phyloP scores from a whole-genome alignment of 2,888 invertebrate species.

The Sylvicola cinctus region DNA sequence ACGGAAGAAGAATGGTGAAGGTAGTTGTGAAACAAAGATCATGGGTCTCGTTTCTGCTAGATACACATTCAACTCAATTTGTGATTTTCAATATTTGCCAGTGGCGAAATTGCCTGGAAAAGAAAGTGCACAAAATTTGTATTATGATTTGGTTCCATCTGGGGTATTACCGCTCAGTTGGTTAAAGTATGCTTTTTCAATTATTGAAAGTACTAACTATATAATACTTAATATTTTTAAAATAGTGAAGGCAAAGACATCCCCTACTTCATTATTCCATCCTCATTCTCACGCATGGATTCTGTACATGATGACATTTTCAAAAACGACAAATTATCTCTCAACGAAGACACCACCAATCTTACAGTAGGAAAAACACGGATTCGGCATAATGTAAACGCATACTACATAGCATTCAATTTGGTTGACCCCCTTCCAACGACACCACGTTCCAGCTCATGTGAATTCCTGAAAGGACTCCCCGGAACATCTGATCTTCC shows the following conservation, averaged over 20 bases:
- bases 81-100: slow-evolving; percentile 86
- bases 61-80: slow-evolving; percentile 40
- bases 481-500: too few species aligned
- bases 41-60: slow-evolving; percentile 29
- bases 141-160: slow-evolving; percentile 40
- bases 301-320: slow-evolving; percentile 28
- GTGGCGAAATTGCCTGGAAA: slow-evolving; percentile 28
- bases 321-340: slow-evolving; percentile 17
- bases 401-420: slow-evolving; percentile 40
- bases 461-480: slow-evolving; percentile 31
- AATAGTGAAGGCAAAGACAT: slow-evolving; percentile 10
- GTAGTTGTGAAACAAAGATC: slow-evolving; percentile 25
- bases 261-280: slow-evolving; percentile 53
- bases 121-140: slow-evolving; percentile 33
- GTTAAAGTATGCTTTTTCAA: slow-evolving; percentile 29
- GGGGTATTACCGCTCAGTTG: slow-evolving; percentile 31
- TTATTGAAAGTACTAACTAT: too few species aligned
- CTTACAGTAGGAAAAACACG: slow-evolving; percentile 29
- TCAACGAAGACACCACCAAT: slow-evolving; percentile 19
- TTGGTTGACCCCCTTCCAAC: slow-evolving; percentile 38
- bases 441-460: slow-evolving; percentile 34
- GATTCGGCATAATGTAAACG: slow-evolving; percentile 32
- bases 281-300: slow-evolving; percentile 59
- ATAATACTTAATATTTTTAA: too few species aligned
- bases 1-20: slow-evolving; percentile 22